Evolutionary conservation across 2,797 vertebrate genomes (phyloP), one percentile per base, ranked within the genome.

Genomic region (Chloroceryle amazona): DNA sequence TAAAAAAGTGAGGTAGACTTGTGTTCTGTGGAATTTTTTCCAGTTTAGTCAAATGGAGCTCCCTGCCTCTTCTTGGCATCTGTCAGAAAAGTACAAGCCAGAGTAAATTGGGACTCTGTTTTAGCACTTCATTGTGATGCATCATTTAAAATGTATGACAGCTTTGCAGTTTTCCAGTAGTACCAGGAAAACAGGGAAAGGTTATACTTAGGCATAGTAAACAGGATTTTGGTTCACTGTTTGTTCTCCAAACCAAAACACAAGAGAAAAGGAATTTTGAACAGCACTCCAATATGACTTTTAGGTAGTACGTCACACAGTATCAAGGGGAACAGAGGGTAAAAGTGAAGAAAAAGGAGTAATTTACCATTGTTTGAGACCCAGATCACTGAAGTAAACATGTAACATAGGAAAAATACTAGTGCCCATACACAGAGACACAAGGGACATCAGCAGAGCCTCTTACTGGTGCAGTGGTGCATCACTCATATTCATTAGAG

Each of bases 81-180:
- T 95, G 52, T 66, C 67, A 58, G 81, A 86, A 96, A 93, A 94
- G 71, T 93, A 93, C 31, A 96, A 94, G 97, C 97, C 97, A 98
- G 97, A 92, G 76, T 97, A 98, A 98, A 97, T 47, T 89, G 88
- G 96, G 91, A 71, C 91, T 86, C 97, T 97, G 95, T 93, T 98
- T 86, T 98, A 97, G 96, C 98, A 98, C 98, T 98, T 98, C 97
- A 96, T 97, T 97, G 94, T 94, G 96, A 96, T 88, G 97, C 91
- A 94, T 98, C 98, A 98, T 95, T 97, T 94, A 71, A 97, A 97
- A 98, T 91, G 96, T 86, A 98, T 98, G 97, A 89, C 81, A 78
- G 46, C 90, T 96, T 96, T 68, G 65, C 93, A 81, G 89, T 95
- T 95, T 97, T 97, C 96, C 97, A 98, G 74, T 92, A 96, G 93